These are phyloP conservation scores for Caerostris darwini DNA, from an alignment of 1,140 invertebrate genomes.

Conservation along the genomic window DNA sequence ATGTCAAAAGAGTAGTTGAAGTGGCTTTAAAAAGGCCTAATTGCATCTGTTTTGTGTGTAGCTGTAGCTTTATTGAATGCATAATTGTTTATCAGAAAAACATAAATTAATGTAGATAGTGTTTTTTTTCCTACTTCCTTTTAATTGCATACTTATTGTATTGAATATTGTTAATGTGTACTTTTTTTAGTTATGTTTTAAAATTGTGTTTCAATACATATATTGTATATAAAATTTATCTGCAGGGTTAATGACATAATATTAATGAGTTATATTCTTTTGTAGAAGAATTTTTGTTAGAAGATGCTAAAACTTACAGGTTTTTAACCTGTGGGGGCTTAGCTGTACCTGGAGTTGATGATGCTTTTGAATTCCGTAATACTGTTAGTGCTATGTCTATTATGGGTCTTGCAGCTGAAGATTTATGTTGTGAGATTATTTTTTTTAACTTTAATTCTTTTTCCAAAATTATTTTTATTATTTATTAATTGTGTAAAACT, in stretches of 20 bases:
- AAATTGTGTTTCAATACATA: not conserved
- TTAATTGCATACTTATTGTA: too few relatives aligned
- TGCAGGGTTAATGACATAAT: not conserved
- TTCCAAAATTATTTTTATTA: not conserved
- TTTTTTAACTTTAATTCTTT: not conserved
- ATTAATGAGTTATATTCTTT: too few relatives aligned
- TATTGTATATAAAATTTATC: not conserved
- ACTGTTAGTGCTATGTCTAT: constrained; percentile 99
- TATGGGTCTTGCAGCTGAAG: constrained; percentile 97
- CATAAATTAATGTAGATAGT: too few relatives aligned
- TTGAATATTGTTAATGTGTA: too few relatives aligned
- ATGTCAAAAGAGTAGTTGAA: too few relatives aligned
- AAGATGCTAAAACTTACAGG: constrained; percentile 95
- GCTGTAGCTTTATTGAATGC: too few relatives aligned
- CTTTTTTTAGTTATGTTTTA: too few relatives aligned
- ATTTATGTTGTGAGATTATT: constrained; percentile 85
- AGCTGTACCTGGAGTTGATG: constrained; percentile 96
- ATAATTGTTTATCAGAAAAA: too few relatives aligned
- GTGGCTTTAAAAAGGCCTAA: too few relatives aligned
- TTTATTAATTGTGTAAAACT: constrained; percentile 1
- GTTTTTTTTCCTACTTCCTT: too few relatives aligned
- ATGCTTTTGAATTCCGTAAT: constrained; percentile 94
- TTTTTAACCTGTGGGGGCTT: constrained; percentile 92
- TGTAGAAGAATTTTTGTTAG: constrained; percentile 96
- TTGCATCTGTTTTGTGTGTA: too few relatives aligned